A percentile compares a stretch with the other conserved stretches of the same genome.
Evolutionary conservation across 2,888 invertebrate species (phyloP).

Genomic region (Lamellibrachia satsuma): DNA sequence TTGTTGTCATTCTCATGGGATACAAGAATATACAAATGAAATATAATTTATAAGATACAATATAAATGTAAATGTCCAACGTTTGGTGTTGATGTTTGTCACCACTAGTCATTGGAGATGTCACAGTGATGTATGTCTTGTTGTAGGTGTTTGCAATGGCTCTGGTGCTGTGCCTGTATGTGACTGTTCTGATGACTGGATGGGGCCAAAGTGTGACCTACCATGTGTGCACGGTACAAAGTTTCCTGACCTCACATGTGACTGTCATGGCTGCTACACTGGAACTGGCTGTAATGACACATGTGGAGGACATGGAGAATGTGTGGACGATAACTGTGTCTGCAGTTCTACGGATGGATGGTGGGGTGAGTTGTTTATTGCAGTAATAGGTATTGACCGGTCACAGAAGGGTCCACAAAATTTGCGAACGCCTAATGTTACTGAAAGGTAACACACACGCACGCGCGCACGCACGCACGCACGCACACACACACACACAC

Average conservation of each 20-base stretch:
- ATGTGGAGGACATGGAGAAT: conserved; percentile 42
- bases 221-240: conserved; percentile 42
- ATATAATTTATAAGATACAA: too few relatives aligned
- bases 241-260: conserved; percentile 35
- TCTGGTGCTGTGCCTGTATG: conserved; percentile 31
- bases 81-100: too few relatives aligned
- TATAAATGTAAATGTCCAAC: too few relatives aligned
- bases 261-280: conserved; percentile 44
- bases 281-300: conserved; percentile 42
- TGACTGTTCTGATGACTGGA: conserved; percentile 41
- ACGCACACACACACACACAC: too few relatives aligned
- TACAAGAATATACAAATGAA: too few relatives aligned
- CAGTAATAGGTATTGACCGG: background rate
- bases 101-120: too few relatives aligned
- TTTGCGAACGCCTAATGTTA: too few relatives aligned
- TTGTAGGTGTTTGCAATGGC: background rate
- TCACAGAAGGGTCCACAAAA: too few relatives aligned
- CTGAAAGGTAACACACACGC: too few relatives aligned
- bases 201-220: conserved; percentile 47
- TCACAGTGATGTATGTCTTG: background rate
- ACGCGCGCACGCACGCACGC: too few relatives aligned
- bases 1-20: too few relatives aligned
- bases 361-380: background rate
- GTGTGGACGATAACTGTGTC: background rate
- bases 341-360: background rate